Base-by-base conservation (phyloP, 2,888 invertebrate genomes). In the Limnephilus auricula region DNA sequence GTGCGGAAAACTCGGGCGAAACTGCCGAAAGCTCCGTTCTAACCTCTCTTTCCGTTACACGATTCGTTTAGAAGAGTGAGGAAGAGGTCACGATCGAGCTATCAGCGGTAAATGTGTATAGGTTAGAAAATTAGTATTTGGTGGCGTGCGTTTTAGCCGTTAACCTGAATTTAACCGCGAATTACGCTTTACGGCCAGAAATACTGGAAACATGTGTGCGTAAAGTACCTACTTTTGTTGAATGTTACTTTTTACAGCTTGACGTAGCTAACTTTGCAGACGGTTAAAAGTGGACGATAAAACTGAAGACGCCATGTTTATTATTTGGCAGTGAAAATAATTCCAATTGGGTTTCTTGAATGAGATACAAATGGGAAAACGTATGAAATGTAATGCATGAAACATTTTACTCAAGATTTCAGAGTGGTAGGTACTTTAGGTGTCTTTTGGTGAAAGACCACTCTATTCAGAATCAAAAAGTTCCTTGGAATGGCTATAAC, bases 141-240 rank as follows among this genome's bases (percentile, higher is more conserved):
- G 25, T 82, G 9, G 82, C 82, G 82, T 82, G 82, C 34, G 5
- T 25, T 32, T 18, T 10, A 37, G 25, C 82, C 34, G 82, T 82
- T 82, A 82, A 82, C 82, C 82, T 32, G 82, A 82, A 82, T 82
- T 82, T 82, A 34, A 25, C 82, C 34, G n/a, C 82, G 34, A 82
- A 82, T 37, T 82, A 32, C 82, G 37, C 37, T 82, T 82, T 82
- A 82, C 25, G 18, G 37, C 82, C 18, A 32, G 25, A 32, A 82
- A 82, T 82, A 82, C 32, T 65, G 65, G 65, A 65, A 65, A 65
- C 65, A 65, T 65, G 50, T 65, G 50, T 50, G 50, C 5, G 50
- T 50, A 18, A 50, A 65, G 65, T 65, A 65, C 65, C 65, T 65
- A 65, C 65, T 65, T 65, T 65, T 65, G 65, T 65, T 25, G 65